A percentile compares a stretch with the other conserved stretches of the same genome.
Evolutionary conservation across 30 jellyfish, hydroid and myxozoan genomes (phyloP).

Genomic region (Pelagia noctiluca): DNA sequence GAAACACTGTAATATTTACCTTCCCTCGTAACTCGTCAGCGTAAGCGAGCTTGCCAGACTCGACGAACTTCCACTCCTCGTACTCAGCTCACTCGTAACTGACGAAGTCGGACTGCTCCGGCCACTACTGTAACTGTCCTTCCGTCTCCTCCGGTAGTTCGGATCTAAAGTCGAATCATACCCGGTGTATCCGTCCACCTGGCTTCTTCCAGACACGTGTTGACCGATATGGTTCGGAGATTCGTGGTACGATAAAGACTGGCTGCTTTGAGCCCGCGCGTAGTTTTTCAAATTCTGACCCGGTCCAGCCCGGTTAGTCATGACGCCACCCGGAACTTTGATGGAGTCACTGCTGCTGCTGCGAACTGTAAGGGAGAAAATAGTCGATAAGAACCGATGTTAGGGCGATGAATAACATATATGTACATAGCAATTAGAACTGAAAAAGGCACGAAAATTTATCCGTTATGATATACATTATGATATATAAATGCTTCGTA

Average conservation of each 20-base stretch:
- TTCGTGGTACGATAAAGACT: slow-evolving; percentile 21
- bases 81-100: slow-evolving; percentile 81
- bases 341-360: slow-evolving; percentile 76
- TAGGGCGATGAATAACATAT: too few relatives aligned
- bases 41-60: slow-evolving; percentile 93
- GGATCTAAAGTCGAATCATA: slow-evolving; percentile 47
- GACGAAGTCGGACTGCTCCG: slow-evolving; percentile 98
- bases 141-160: slow-evolving; percentile 48
- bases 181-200: slow-evolving; percentile 49
- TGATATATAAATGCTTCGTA: too few relatives aligned
- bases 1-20: slow-evolving; percentile 52
- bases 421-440: too few relatives aligned
- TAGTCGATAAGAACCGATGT: too few relatives aligned
- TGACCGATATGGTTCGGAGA: slow-evolving; percentile 46
- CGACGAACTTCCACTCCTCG: slow-evolving; percentile 96
- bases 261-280: slow-evolving; percentile 74
- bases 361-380: slow-evolving; percentile 28
- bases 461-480: too few relatives aligned
- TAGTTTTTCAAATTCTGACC: slow-evolving; percentile 36
- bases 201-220: slow-evolving; percentile 31
- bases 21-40: slow-evolving; percentile 93
- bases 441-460: too few relatives aligned
- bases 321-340: slow-evolving; percentile 55
- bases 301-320: slow-evolving; percentile 29
- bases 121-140: slow-evolving; percentile 87